Percentiles rank a stretch among this genome's conserved stretches.
phyloP scores from a whole-genome alignment of 2,113 vertebrate species.

The Gymnogyps californianus region DNA sequence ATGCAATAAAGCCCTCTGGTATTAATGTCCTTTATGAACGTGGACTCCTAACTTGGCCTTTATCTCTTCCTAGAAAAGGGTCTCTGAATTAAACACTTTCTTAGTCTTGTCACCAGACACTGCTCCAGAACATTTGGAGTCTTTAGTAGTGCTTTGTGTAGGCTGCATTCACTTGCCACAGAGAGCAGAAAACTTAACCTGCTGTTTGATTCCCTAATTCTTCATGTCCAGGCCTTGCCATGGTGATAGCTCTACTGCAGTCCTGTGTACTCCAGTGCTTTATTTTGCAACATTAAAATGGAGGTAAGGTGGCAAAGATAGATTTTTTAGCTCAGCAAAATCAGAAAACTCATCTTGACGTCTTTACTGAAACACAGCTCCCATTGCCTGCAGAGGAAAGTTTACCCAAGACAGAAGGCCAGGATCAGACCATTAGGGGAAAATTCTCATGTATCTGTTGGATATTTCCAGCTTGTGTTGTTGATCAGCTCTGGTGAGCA shows the following conservation, averaged over 20 bases:
- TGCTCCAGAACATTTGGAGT: background rate
- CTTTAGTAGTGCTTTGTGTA: fast-evolving
- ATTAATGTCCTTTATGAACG: background rate
- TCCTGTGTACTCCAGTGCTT: background rate
- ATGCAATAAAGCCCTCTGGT: background rate
- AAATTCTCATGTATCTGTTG: background rate
- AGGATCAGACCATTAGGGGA: background rate
- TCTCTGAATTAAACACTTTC: background rate
- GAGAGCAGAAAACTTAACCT: background rate
- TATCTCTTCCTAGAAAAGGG: background rate
- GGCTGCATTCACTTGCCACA: background rate
- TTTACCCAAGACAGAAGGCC: background rate
- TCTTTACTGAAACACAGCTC: background rate
- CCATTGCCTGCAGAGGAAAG: background rate
- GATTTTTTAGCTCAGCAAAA: background rate
- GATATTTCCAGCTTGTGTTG: fast-evolving
- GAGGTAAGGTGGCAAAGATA: background rate
- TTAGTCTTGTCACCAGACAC: background rate
- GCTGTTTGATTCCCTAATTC: background rate
- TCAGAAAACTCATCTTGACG: background rate
- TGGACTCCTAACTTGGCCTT: background rate
- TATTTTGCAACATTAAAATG: background rate
- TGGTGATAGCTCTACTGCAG: background rate
- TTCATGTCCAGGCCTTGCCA: background rate
- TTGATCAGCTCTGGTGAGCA: background rate